Base-by-base conservation (phyloP, 1,140 invertebrate species). In the Drosophila funebris region DNA sequence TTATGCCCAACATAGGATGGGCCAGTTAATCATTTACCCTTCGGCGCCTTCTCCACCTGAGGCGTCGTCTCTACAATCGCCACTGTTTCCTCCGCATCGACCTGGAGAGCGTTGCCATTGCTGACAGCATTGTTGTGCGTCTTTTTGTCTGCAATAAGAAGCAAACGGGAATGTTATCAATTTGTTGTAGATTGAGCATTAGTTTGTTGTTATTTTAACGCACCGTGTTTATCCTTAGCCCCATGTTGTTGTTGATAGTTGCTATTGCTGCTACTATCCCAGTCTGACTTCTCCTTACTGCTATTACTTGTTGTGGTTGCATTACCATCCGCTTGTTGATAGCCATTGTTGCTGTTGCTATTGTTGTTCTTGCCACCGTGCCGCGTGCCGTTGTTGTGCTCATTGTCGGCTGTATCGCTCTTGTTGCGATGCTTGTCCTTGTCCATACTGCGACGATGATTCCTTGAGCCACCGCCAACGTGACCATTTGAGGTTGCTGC, bases 351-450 rank as follows among this genome's bases (percentile, higher is more conserved):
- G 33, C 58, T 68, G 33, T 43, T 73, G 50, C 41, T 76, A 52
- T 27, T 69, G 39, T 39, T 67, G 43, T 68, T 78, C 46, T 88
- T 82, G 46, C 67, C 81, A 31, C 66, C 61, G 39, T 82, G 67
- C 27, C 82, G 78, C 39, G 74, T 46, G 6, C 74, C 66, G 50
- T 83, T 87, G 50, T 79, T 85, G 63, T 74, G 78, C 63, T 85
- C 82, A 53, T 73, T 90, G 69, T 87, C 74, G 24, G 58, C 70
- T 16, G 78, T 61, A 27, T 80, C 77, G 29, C 67, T 48, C 52
- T 88, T 90, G 24, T 89, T 90, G 22, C 83, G 82, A 73, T 85
- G 74, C 54, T 88, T 88, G n/a, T 92, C 91, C 72, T 91, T 91
- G 68, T 91, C 90, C 66, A 88, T 68, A 62, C 90, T 91, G 56